These are phyloP conservation scores for Polydrusus tereticollis DNA, from an alignment of 2,888 invertebrate genomes.

Conservation along the genomic window DNA sequence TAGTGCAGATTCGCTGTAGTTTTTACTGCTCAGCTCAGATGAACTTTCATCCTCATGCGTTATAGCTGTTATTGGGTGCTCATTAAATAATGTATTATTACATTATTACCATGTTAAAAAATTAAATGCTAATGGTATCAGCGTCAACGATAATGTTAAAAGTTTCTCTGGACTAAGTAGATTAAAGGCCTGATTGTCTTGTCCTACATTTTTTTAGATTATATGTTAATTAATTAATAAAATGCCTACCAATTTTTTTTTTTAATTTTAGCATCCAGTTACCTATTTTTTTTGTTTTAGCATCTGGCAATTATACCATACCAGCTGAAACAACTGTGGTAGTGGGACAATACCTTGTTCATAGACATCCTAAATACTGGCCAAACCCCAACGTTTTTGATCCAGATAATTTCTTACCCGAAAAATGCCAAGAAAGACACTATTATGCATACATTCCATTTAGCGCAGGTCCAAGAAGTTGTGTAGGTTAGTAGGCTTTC, in stretches of 20 bases:
- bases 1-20: too few relatives aligned
- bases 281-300: slow-evolving; percentile 61
- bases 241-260: not conserved
- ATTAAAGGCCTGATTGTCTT: too few relatives aligned
- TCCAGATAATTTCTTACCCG: slow-evolving; percentile 89
- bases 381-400: slow-evolving; percentile 83
- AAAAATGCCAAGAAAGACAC: slow-evolving; percentile 81
- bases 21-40: too few relatives aligned
- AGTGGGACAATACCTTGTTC: slow-evolving; percentile 77
- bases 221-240: not conserved
- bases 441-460: slow-evolving; percentile 87
- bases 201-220: not conserved
- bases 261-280: not conserved
- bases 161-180: too few relatives aligned
- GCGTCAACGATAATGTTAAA: too few relatives aligned
- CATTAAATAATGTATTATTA: too few relatives aligned
- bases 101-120: too few relatives aligned
- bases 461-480: slow-evolving; percentile 86
- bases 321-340: slow-evolving; percentile 80
- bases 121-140: too few relatives aligned
- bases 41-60: too few relatives aligned
- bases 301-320: slow-evolving; percentile 74
- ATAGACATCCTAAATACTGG: slow-evolving; percentile 79
- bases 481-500: slow-evolving; percentile 81
- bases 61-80: too few relatives aligned